These are phyloP conservation scores for Drosophila mauritiana DNA, from an alignment of 1,140 invertebrate species.

Conservation along the genomic window DNA sequence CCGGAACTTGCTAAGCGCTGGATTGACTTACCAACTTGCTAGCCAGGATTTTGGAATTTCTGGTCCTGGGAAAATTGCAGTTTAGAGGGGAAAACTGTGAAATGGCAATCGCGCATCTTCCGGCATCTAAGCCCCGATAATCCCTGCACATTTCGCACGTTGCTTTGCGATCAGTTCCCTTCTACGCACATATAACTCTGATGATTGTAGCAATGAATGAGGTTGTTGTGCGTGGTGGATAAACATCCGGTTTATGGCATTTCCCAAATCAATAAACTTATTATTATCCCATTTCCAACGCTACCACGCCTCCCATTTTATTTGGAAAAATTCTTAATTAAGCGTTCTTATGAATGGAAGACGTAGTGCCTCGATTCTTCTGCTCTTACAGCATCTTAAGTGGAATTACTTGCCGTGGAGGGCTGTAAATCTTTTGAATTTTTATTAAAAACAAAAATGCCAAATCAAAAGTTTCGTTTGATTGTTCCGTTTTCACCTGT, in stretches of 20 bases:
- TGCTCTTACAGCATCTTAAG: slow-evolving; percentile 71
- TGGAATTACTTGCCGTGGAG: slow-evolving; percentile 67
- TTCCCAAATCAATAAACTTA: slow-evolving; percentile 83
- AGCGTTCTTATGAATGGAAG: slow-evolving; percentile 78
- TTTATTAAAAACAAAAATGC: slow-evolving; percentile 77
- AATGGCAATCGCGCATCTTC: slow-evolving; percentile 23
- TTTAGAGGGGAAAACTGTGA: slow-evolving; percentile 14
- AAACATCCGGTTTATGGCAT: slow-evolving; percentile 79
- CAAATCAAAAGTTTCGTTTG: slow-evolving; percentile 71
- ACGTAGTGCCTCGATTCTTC: slow-evolving; percentile 17
- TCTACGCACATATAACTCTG: slow-evolving; percentile 14
- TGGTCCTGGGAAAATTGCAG: slow-evolving; percentile 24
- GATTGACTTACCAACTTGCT: slow-evolving; percentile 82
- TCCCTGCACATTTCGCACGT: slow-evolving; percentile 72
- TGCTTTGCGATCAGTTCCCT: slow-evolving; percentile 39
- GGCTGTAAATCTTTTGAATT: slow-evolving; percentile 79
- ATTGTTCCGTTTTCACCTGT: slow-evolving; percentile 60
- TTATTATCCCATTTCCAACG: slow-evolving; percentile 55
- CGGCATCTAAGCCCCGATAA: slow-evolving; percentile 45
- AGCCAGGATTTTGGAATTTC: slow-evolving; percentile 32
- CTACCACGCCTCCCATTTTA: slow-evolving; percentile 48
- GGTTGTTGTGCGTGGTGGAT: slow-evolving; percentile 39
- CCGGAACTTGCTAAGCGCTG: slow-evolving; percentile 61
- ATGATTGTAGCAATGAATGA: not conserved
- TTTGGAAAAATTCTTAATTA: slow-evolving; percentile 74